Evolutionary conservation across 2,888 invertebrate species (phyloP).

Genomic region (Cephus sareptanus): DNA sequence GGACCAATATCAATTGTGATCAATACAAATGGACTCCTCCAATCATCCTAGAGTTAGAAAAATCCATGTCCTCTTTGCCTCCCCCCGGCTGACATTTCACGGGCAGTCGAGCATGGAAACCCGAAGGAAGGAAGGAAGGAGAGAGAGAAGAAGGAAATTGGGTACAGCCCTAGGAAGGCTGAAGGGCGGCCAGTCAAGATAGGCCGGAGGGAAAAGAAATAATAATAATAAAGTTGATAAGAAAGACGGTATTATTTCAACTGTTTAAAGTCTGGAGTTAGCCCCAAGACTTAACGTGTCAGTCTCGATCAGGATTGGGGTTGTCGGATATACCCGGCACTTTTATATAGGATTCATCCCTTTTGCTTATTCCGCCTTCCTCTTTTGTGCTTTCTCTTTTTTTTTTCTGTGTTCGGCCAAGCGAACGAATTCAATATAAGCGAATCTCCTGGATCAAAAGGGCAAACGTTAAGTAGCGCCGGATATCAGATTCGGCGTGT

Average conservation of each 20-base stretch:
- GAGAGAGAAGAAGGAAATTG: constrained; percentile 6
- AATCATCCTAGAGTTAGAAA: constrained; percentile 29
- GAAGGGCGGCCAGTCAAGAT: background rate
- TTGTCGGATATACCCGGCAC: too few species aligned
- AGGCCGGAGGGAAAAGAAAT: constrained; percentile 2
- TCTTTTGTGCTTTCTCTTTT: too few species aligned
- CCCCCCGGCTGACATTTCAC: constrained; percentile 13
- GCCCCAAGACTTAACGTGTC: constrained; percentile 11
- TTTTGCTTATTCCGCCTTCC: too few species aligned
- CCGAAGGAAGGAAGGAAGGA: constrained; percentile 5
- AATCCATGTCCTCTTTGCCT: constrained; percentile 20
- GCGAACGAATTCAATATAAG: constrained; percentile 47
- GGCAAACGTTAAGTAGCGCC: background rate
- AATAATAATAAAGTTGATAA: constrained; percentile 6
- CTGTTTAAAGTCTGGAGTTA: constrained; percentile 6
- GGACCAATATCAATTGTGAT: too few species aligned
- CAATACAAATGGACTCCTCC: too few species aligned
- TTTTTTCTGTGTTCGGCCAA: constrained; percentile 35
- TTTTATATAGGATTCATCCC: too few species aligned
- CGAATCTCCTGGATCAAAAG: constrained; percentile 31
- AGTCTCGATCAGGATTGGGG: constrained; percentile 8
- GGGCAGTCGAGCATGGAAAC: constrained; percentile 5
- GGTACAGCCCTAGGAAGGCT: background rate
- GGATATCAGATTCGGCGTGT: background rate
- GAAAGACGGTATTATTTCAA: constrained; percentile 18